phyloP scores from a whole-genome alignment of 2,797 vertebrate genomes.

The Molossus alvarezi region DNA sequence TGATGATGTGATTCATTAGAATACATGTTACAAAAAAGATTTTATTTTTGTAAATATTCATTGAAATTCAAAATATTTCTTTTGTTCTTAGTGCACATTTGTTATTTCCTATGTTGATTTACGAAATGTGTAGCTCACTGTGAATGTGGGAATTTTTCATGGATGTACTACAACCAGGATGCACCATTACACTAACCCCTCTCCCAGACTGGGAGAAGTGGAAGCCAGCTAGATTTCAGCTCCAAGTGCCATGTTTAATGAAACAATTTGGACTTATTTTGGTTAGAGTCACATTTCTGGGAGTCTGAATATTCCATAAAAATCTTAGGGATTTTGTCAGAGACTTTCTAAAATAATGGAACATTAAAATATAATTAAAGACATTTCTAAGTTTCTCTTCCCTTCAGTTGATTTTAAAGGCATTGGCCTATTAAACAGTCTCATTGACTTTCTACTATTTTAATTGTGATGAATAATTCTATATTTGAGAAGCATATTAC shows the following conservation, averaged over 20 bases:
- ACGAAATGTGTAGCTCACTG: background rate
- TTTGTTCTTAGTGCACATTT: background rate
- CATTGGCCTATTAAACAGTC: background rate
- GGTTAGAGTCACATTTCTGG: background rate
- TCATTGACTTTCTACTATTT: background rate
- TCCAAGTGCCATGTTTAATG: background rate
- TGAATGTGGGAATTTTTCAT: background rate
- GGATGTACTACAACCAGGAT: fast-evolving
- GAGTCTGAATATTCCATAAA: background rate
- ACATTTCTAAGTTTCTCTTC: background rate
- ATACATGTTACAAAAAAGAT: background rate
- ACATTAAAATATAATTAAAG: background rate
- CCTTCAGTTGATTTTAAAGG: background rate
- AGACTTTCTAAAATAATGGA: background rate
- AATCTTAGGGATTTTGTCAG: background rate
- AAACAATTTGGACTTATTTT: background rate
- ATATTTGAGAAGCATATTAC: background rate
- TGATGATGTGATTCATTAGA: background rate
- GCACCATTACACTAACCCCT: background rate
- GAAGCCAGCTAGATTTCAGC: background rate
- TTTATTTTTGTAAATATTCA: constrained; percentile 24
- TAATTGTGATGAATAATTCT: background rate
- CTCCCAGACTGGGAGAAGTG: background rate
- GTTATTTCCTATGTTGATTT: background rate
- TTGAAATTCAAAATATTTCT: constrained; percentile 17